These are phyloP conservation scores for Onychostruthus taczanowskii DNA, from an alignment of 2,113 vertebrate species.

Conservation along the genomic window DNA sequence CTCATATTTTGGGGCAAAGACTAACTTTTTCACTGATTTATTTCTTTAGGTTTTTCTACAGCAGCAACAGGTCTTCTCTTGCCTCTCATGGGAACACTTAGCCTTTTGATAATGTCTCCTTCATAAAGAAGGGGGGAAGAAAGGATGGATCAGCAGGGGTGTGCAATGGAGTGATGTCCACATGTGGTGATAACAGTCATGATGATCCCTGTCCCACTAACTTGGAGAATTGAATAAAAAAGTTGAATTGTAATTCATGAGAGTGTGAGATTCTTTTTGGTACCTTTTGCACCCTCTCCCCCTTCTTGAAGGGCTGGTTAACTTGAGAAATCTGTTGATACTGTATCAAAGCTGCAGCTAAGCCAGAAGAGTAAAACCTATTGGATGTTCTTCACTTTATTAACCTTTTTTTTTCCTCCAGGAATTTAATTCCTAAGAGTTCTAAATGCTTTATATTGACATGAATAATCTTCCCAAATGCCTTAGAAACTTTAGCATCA, in stretches of 20 bases:
- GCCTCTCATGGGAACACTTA: not conserved
- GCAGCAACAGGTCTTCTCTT: not conserved
- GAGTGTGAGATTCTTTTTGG: conserved; percentile 10
- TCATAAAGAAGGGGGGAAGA: not conserved
- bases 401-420: not conserved
- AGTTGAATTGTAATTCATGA: not conserved
- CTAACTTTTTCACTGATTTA: conserved; percentile 43
- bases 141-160: not conserved
- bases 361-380: not conserved
- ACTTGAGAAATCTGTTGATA: not conserved
- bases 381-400: not conserved
- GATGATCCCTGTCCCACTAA: not conserved
- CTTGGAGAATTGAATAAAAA: conserved; percentile 36
- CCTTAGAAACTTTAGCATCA: not conserved
- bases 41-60: conserved; percentile 43
- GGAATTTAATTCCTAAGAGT: not conserved
- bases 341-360: not conserved
- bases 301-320: not conserved
- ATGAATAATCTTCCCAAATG: not conserved
- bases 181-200: not conserved
- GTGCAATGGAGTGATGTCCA: not conserved
- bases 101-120: not conserved
- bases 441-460: not conserved
- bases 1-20: not conserved
- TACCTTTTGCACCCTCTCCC: not conserved